Conservation (phyloP, 2,797 vertebrate species). For the Chloroceryle amazona region DNA sequence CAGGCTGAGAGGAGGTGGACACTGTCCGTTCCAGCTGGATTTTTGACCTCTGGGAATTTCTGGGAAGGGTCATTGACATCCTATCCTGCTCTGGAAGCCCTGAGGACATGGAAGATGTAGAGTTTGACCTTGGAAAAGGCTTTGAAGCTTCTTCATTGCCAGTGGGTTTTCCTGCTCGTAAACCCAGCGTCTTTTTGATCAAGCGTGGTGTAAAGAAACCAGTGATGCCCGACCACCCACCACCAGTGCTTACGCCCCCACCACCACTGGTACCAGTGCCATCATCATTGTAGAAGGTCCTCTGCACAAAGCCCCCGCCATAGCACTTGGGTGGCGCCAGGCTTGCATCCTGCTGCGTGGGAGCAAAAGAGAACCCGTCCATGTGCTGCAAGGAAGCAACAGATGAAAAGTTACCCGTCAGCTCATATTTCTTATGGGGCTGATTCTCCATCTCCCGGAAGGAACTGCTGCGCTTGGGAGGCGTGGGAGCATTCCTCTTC, state of each 20-base stretch:
- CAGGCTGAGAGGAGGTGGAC: slow-evolving; percentile 85
- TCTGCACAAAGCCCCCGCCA: slow-evolving; percentile 92
- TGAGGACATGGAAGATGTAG: slow-evolving; percentile 98
- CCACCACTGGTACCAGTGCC: slow-evolving; percentile 74
- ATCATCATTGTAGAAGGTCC: slow-evolving; percentile 83
- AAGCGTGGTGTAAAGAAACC: slow-evolving; percentile 98
- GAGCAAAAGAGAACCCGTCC: slow-evolving; percentile 87
- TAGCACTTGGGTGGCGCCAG: slow-evolving; percentile 92
- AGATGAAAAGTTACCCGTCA: slow-evolving; percentile 89
- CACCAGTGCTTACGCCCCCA: slow-evolving; percentile 83
- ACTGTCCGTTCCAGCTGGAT: slow-evolving; percentile 90
- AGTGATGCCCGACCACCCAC: slow-evolving; percentile 95
- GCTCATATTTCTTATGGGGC: slow-evolving; percentile 96
- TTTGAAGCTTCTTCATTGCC: slow-evolving; percentile 88
- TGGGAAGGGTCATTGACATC: slow-evolving; percentile 88
- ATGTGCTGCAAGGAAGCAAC: slow-evolving; percentile 89
- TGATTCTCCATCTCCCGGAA: slow-evolving; percentile 99
- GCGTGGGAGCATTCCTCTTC: slow-evolving; percentile 95
- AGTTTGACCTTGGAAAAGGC: slow-evolving; percentile 97
- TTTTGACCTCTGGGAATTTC: slow-evolving; percentile 93
- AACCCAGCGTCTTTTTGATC: slow-evolving; percentile 97
- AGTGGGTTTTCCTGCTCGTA: slow-evolving; percentile 92
- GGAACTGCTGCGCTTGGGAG: slow-evolving; percentile 96
- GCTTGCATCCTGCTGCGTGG: slow-evolving; percentile 88
- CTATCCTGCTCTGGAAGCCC: slow-evolving; percentile 95